Percentiles rank a stretch among this genome's conserved stretches.
Conservation (phyloP, 2,888 invertebrate species). For the Cephonodes hylas region DNA sequence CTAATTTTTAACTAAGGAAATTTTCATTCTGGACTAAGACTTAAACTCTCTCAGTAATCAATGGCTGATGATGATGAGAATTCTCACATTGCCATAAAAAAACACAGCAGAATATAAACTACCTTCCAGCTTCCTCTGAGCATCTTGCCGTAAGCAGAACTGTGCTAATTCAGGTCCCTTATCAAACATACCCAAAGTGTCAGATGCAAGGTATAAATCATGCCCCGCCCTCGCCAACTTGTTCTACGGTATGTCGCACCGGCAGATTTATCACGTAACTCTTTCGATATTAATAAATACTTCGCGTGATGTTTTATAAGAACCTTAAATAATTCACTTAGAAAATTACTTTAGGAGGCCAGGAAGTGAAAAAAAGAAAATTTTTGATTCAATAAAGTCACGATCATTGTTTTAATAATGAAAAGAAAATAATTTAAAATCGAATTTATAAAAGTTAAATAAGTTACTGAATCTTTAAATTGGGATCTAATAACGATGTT, state of each 20-base stretch:
- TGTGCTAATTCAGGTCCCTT: neutral
- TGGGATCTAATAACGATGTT: too few species aligned
- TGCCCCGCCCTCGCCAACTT: neutral
- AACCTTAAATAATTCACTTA: neutral
- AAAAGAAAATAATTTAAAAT: too few species aligned
- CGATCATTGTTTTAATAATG: too few species aligned
- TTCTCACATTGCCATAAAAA: neutral
- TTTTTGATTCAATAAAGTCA: too few species aligned
- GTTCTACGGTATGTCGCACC: conserved; percentile 2
- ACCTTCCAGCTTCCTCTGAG: neutral
- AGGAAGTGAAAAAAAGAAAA: too few species aligned
- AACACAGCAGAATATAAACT: neutral
- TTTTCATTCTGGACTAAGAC: too few species aligned
- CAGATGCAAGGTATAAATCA: neutral
- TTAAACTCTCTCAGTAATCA: too few species aligned
- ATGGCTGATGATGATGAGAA: too few species aligned
- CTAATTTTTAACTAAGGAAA: too few species aligned
- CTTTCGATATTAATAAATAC: conserved; percentile 1
- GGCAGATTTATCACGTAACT: neutral
- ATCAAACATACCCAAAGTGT: neutral
- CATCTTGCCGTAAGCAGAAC: neutral
- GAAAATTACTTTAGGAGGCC: too few species aligned
- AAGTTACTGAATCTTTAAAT: too few species aligned
- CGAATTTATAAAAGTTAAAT: too few species aligned
- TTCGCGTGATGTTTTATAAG: neutral